phyloP scores from a whole-genome alignment of 2,797 vertebrate genomes.

The Pipistrellus pipistrellus region DNA sequence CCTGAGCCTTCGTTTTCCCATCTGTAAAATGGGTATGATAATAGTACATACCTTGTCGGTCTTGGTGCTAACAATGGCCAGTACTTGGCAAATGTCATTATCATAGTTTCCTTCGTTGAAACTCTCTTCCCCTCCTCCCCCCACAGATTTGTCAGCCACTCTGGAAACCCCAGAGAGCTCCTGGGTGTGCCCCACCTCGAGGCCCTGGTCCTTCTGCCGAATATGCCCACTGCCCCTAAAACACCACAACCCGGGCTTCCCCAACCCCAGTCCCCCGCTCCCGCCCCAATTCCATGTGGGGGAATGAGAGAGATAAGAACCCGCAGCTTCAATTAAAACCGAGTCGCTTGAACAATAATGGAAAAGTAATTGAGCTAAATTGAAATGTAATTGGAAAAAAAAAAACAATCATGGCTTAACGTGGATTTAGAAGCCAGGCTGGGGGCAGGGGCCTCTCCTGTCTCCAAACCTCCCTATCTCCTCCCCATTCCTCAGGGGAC shows the following conservation, averaged over 20 bases:
- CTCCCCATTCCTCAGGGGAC: accelerated
- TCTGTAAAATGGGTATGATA: neutral
- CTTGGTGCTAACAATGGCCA: neutral
- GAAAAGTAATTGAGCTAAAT: constrained; percentile 90
- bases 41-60: neutral
- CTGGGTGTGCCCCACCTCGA: neutral
- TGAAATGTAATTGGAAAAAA: constrained; percentile 89
- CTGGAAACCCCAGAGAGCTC: neutral
- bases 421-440: constrained; percentile 74
- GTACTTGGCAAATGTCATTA: neutral
- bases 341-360: constrained; percentile 86
- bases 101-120: neutral
- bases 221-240: neutral
- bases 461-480: constrained; percentile 48
- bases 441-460: constrained; percentile 63
- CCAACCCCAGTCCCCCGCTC: neutral
- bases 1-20: neutral
- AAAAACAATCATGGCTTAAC: constrained; percentile 75
- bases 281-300: neutral
- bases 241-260: neutral
- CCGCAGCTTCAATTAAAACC: constrained; percentile 82
- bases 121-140: neutral
- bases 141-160: neutral
- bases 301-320: constrained; percentile 74
- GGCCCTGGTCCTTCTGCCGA: neutral